These are phyloP conservation scores for Enchytraeus crypticus DNA, from an alignment of 2,888 invertebrate genomes.

Conservation along the genomic window DNA sequence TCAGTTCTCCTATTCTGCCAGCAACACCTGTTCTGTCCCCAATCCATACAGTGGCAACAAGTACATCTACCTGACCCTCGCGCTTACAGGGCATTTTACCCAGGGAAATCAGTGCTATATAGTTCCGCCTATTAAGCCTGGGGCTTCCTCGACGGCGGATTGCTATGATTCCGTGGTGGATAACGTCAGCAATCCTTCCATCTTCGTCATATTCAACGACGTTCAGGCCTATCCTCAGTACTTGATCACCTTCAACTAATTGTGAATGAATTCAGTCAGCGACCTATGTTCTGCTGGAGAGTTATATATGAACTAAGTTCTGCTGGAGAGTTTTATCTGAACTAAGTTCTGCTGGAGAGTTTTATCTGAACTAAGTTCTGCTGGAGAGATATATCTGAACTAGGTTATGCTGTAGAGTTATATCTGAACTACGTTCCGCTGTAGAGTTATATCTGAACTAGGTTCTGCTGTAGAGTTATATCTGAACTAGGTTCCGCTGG, in stretches of 20 bases:
- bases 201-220: constrained; percentile 42
- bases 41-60: constrained; percentile 12
- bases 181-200: constrained; percentile 24
- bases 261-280: no score
- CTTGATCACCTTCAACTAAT: constrained; percentile 25
- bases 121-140: constrained; percentile 9
- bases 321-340: no score
- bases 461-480: no score
- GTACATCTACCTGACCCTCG: constrained; percentile 14
- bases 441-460: no score
- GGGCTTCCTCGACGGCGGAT: background rate
- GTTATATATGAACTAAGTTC: no score
- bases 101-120: constrained; percentile 1
- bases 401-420: no score
- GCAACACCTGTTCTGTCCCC: constrained; percentile 12
- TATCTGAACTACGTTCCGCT: no score
- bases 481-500: no score
- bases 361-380: no score
- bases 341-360: no score
- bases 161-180: constrained; percentile 37
- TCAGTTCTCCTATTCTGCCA: constrained; percentile 15
- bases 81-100: constrained; percentile 15
- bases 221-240: constrained; percentile 41
- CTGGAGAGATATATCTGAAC: no score
- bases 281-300: no score